Conservation (phyloP, 1,140 invertebrate species). For the Drosophila sturtevanti region DNA sequence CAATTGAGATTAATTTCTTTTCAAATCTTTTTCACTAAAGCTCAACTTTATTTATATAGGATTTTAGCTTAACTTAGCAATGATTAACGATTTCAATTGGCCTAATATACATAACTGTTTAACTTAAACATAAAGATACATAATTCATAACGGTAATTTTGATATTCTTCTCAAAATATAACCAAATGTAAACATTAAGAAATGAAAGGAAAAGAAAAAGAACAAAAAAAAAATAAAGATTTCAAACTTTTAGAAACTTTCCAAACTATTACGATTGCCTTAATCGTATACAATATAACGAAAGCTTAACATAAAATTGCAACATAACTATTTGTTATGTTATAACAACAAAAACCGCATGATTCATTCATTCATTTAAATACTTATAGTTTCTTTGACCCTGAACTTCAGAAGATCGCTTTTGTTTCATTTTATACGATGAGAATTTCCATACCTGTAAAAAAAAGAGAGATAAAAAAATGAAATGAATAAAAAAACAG, state of each 20-base stretch:
- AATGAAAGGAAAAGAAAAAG: background rate
- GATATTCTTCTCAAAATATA: too few relatives aligned
- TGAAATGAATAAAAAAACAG: conserved; percentile 45
- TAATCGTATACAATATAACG: conserved; percentile 5
- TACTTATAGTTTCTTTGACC: conserved; percentile 23
- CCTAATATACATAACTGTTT: too few relatives aligned
- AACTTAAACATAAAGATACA: too few relatives aligned
- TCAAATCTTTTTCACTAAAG: too few relatives aligned
- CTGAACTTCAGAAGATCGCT: conserved; percentile 32
- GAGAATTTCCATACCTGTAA: conserved; percentile 58
- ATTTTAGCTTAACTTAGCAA: background rate
- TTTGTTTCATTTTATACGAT: conserved; percentile 22
- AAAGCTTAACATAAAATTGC: background rate
- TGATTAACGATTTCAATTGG: background rate
- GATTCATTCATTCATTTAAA: background rate
- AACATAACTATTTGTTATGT: background rate
- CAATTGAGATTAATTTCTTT: too few relatives aligned
- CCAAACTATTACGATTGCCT: background rate
- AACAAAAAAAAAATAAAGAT: background rate
- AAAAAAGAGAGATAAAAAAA: conserved; percentile 30
- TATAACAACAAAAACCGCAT: conserved; percentile 5
- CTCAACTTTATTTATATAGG: background rate
- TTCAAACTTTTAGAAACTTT: background rate
- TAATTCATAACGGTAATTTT: too few relatives aligned
- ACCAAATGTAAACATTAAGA: too few relatives aligned